phyloP scores from a whole-genome alignment of 2,888 invertebrate genomes.

The Pterostichus niger region DNA sequence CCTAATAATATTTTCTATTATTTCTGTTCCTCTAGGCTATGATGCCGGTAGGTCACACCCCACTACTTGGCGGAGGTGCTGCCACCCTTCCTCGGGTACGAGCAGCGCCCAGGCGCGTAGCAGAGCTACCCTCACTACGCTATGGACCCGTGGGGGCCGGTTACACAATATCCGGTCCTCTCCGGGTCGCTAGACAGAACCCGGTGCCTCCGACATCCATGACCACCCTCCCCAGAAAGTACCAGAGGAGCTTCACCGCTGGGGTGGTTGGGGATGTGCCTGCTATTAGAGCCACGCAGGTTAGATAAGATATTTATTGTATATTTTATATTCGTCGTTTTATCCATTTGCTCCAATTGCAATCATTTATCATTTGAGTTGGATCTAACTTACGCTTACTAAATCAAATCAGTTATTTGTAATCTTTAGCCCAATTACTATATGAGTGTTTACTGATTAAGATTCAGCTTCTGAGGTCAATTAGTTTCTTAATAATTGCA shows the following conservation, averaged over 20 bases:
- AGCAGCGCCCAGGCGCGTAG: conserved; percentile 68
- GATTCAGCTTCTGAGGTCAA: neutral
- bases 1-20: no score
- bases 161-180: conserved; percentile 71
- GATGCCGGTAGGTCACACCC: conserved; percentile 31
- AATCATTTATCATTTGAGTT: no score
- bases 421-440: no score
- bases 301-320: neutral
- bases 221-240: conserved; percentile 38
- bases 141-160: conserved; percentile 73
- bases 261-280: conserved; percentile 53
- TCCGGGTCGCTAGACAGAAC: conserved; percentile 70
- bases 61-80: neutral
- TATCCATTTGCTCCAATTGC: neutral
- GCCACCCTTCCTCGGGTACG: conserved; percentile 61
- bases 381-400: no score
- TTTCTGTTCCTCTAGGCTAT: conserved; percentile 23
- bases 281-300: conserved; percentile 44
- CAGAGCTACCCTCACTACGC: conserved; percentile 74
- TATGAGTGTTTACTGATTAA: neutral
- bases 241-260: conserved; percentile 45
- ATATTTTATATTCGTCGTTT: neutral
- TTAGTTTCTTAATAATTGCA: no score
- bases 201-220: neutral
- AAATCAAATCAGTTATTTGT: no score